Evolutionary conservation across 2,888 invertebrate genomes (phyloP).

Genomic region (Oscheius sp.): DNA sequence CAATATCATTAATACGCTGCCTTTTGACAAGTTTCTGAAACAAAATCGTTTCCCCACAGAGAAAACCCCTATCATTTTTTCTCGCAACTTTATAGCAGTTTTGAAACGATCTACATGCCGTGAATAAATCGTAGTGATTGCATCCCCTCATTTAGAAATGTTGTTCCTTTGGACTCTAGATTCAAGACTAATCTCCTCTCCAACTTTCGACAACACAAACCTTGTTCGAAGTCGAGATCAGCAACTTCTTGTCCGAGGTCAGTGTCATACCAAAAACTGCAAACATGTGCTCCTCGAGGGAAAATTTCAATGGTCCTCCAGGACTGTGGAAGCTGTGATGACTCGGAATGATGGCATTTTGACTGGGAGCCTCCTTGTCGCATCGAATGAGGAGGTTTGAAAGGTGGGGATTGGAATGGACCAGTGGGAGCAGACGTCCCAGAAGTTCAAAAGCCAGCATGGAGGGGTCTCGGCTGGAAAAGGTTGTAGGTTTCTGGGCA

Average conservation of each 20-base stretch:
- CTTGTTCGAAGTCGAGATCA: constrained; percentile 91
- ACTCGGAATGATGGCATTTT: constrained; percentile 90
- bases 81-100: not conserved
- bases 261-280: constrained; percentile 92
- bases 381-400: constrained; percentile 89
- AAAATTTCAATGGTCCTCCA: constrained; percentile 98
- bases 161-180: not conserved
- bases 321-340: constrained; percentile 95
- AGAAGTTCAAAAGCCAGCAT: constrained; percentile 95
- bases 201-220: not conserved
- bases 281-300: constrained; percentile 96
- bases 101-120: not conserved
- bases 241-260: constrained; percentile 89
- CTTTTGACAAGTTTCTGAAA: too few relatives aligned
- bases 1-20: too few relatives aligned
- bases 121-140: not conserved
- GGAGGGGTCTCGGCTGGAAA: constrained; percentile 81
- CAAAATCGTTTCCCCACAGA: too few relatives aligned
- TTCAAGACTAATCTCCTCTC: too few relatives aligned
- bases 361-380: constrained; percentile 83
- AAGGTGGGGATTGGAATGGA: constrained; percentile 83
- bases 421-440: constrained; percentile 91
- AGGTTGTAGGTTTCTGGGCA: not conserved
- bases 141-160: not conserved
- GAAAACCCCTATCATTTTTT: not conserved